Base-by-base conservation (phyloP, 2,113 vertebrate genomes). In the Naja naja region DNA sequence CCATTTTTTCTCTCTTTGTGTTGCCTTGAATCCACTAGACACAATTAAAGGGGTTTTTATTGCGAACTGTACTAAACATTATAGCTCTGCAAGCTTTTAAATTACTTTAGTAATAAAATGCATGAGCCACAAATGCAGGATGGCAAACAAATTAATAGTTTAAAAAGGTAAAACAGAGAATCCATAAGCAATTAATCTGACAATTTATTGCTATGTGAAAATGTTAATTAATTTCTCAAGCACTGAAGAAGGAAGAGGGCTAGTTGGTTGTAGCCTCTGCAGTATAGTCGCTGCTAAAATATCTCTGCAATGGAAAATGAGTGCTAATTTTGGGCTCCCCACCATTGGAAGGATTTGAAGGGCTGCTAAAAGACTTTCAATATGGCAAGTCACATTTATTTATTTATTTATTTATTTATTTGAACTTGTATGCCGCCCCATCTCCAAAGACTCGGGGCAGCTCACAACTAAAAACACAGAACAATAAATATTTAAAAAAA, bases 171-270 rank as follows among this genome's bases (percentile, higher is more conserved):
- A 87, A 86, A 81, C 60, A 18, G 54, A 64, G 55, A 34, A 43
- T 90, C 74, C 30, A 23, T 64, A 60, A 90, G 81, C 55, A 87
- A 64, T 90, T 86, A 93, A 90, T 93, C 9, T 90, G 27, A 64
- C n/a, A 86, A 64, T 90, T 52, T 87, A 90, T 90, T 87, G n/a
- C 89, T 16, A 39, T 93, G 81, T 60, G 64, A 89, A 93, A 90
- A 86, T 39, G 74, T 64, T 89, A 85, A 89, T 89, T 85, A 49
- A 54, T 85, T 90, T 90, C n/a, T 86, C 55, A 30, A 86, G 20
- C 45, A 53, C 14, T 30, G 81, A 52, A 53, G 54, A 87, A 4
- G 30, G 27, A 23, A 30, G 53, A n/a, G 9, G 54, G 53, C 47
- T 86, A 39, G 23, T 23, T 74, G 52, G 34, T 22, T 39, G 22